Conservation (phyloP, 2,113 vertebrate genomes). For the Penelope pileata region DNA sequence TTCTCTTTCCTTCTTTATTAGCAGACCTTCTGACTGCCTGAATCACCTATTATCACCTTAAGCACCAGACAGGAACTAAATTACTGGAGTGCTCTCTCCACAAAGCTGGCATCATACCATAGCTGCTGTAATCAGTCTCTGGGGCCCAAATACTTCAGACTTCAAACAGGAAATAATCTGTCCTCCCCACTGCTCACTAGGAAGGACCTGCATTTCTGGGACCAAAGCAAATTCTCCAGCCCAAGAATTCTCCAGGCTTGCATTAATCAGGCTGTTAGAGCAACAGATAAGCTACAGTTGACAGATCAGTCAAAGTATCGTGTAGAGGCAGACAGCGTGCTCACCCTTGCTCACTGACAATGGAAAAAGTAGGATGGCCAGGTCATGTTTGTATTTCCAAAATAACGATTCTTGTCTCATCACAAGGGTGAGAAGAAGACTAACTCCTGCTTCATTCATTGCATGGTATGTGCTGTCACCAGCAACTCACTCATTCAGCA, state of each 20-base stretch:
- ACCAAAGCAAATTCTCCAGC: background rate
- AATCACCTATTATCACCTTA: slow-evolving; percentile 1
- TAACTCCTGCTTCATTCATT: background rate
- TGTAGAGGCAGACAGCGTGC: background rate
- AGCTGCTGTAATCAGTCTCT: background rate
- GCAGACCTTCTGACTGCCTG: background rate
- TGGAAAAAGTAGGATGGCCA: background rate
- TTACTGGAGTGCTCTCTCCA: background rate
- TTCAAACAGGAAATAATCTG: background rate
- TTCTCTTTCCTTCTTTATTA: background rate
- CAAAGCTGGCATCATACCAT: background rate
- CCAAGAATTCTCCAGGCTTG: background rate
- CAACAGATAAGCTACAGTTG: background rate
- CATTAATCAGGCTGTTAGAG: background rate
- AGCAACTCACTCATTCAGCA: fast-evolving
- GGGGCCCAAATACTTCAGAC: background rate
- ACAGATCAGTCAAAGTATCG: background rate
- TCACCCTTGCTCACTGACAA: background rate
- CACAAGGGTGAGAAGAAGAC: background rate
- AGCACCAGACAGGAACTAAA: background rate
- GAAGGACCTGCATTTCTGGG: background rate
- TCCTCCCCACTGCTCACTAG: background rate
- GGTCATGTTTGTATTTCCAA: background rate
- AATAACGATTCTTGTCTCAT: background rate
- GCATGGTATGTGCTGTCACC: background rate